Conservation (phyloP, 2,797 vertebrate genomes). For the Dipus sagitta region DNA sequence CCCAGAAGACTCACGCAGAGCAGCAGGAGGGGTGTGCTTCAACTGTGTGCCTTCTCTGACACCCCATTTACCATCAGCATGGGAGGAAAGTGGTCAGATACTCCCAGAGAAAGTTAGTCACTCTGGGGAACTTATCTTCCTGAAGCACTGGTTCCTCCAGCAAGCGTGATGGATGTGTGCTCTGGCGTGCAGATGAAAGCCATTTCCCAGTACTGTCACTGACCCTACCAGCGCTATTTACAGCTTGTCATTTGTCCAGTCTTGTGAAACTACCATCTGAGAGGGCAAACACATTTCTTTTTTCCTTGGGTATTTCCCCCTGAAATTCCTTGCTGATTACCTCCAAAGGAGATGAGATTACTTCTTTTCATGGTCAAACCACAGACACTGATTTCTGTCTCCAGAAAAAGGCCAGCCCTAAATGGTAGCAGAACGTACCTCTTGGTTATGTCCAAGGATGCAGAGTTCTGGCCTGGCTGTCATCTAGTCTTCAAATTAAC, state of each 20-base stretch:
- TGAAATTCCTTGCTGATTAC: constrained; percentile 66
- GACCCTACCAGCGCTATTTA: constrained; percentile 3
- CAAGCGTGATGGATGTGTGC: background rate
- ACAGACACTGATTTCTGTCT: background rate
- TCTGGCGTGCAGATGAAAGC: background rate
- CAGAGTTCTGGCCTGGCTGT: background rate
- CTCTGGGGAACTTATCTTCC: constrained; percentile 56
- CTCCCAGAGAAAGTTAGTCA: constrained; percentile 61
- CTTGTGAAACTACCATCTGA: constrained; percentile 56
- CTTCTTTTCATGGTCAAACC: constrained; percentile 16
- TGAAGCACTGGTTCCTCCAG: constrained; percentile 43
- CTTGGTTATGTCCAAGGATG: background rate
- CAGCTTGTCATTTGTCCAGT: constrained; percentile 53
- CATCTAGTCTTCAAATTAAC: background rate
- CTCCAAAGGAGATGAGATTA: constrained; percentile 58
- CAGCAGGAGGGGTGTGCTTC: background rate
- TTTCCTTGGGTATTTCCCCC: constrained; percentile 54
- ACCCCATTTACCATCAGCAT: constrained; percentile 56
- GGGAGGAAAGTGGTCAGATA: background rate
- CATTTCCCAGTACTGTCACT: constrained; percentile 34
- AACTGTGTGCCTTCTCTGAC: background rate
- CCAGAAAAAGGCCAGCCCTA: background rate
- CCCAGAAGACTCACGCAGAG: background rate
- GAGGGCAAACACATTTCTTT: constrained; percentile 52
- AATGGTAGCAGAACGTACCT: background rate